These are phyloP conservation scores for Dufourea novaeangliae DNA, from an alignment of 1,140 invertebrate genomes.

Conservation along the genomic window DNA sequence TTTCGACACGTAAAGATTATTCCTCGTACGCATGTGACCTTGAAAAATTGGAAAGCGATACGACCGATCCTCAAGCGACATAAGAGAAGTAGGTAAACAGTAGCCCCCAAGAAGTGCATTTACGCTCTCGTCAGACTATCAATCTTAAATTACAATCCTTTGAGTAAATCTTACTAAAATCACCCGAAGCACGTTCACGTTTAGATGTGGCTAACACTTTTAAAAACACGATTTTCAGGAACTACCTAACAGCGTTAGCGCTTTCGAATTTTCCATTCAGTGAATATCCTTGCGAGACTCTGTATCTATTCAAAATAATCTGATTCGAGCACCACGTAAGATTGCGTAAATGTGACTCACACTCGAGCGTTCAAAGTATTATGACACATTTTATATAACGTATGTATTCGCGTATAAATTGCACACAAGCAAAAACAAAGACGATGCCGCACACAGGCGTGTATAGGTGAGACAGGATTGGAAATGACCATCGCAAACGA, in stretches of 20 bases:
- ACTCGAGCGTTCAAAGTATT: conserved; percentile 32
- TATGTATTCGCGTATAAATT: conserved; percentile 8
- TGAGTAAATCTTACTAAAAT: background rate
- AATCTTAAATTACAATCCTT: background rate
- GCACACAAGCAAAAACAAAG: conserved; percentile 12
- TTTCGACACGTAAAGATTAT: no score
- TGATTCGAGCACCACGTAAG: conserved; percentile 38
- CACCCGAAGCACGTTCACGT: fast-evolving
- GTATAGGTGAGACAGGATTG: conserved; percentile 8
- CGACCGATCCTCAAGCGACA: background rate
- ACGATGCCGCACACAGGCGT: background rate
- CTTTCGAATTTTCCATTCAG: conserved; percentile 47
- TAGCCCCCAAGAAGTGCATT: background rate
- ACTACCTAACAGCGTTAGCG: background rate
- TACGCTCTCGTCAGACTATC: background rate
- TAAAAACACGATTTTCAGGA: background rate
- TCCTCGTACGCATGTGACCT: background rate
- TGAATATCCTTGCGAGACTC: conserved; percentile 27
- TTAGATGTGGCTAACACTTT: no score
- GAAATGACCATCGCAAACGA: conserved; percentile 29
- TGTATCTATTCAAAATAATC: conserved; percentile 44
- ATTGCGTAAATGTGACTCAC: conserved; percentile 59
- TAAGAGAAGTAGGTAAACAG: background rate
- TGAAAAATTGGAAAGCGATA: background rate
- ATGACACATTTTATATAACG: conserved; percentile 59